Base-by-base conservation (phyloP, 2,113 vertebrate species). In the Turnix velox region DNA sequence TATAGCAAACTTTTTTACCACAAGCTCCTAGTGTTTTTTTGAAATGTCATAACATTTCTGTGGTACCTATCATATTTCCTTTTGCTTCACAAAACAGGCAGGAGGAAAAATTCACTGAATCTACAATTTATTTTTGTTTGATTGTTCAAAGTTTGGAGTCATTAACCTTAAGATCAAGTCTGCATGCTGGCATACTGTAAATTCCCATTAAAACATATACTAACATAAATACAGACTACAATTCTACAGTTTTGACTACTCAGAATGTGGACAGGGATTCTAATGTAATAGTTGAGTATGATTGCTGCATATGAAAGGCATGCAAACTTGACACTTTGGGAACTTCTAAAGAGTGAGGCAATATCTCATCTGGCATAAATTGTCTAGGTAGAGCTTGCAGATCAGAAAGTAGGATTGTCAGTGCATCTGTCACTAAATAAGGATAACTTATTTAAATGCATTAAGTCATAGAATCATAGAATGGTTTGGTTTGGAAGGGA, bases 21-120 rank as follows among this genome's bases (percentile, higher is more conserved):
- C 12, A 62, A 92, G 71, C 71, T 95, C 58, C 73, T 45, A 10
- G 4, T 35, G 61, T 63, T 78, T 63, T 45, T 72, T 63, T 55
- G 40, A 91, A 84, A 52, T 76, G 52, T 76, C 67, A 57, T 18
- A 77, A 42, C 4, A 11, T 23, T 58, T 66, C 28, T 80, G 19
- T 82, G 45, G 43, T 90, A 14, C 59, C 78, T 67, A 15, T 31
- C 5, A 24, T 27, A 20, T 54, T 77, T 57, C 25, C 2, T 4
- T 84, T 91, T 81, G 15, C 43, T 89, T 87, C 87, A n/a, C 17
- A 35, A 66, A 91, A 37, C 15, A 84, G 39, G 80, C 76, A 57
- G 28, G 39, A 80, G 14, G 7, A 48, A 4, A 3, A 16, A 54
- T 11, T 63, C 43, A 57, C 17, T 42, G 33, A 37, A 14, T 42